A percentile compares a stretch with the other conserved stretches of the same genome.
Conservation (phyloP, 1,140 invertebrate genomes). For the Spodoptera litura region DNA sequence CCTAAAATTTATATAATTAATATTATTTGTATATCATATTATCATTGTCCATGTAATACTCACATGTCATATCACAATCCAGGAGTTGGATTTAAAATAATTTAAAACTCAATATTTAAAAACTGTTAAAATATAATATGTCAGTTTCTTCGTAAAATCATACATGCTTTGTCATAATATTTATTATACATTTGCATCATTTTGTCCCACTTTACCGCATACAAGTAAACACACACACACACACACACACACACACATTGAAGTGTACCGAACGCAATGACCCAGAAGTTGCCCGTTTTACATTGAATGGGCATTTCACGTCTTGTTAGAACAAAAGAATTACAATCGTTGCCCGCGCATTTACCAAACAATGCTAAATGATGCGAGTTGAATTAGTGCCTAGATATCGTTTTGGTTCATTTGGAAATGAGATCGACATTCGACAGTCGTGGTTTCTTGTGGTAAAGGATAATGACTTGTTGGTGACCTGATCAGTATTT, state of each 20-base stretch:
- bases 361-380: slow-evolving; percentile 46
- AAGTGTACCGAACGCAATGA: slow-evolving; percentile 46
- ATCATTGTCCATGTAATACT: no score
- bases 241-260: slow-evolving; percentile 2
- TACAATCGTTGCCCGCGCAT: slow-evolving; percentile 45
- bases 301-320: slow-evolving; percentile 66
- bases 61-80: no score
- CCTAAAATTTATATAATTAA: no score
- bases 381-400: slow-evolving; percentile 35
- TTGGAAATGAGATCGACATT: neutral
- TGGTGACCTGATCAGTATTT: neutral
- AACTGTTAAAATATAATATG: no score
- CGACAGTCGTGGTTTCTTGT: neutral
- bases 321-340: slow-evolving; percentile 60
- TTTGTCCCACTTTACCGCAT: no score
- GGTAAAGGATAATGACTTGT: no score
- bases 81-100: no score
- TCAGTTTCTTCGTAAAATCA: no score
- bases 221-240: neutral
- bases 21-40: no score
- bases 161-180: neutral
- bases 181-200: neutral
- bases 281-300: slow-evolving; percentile 55
- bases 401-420: slow-evolving; percentile 22
- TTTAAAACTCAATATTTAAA: no score